phyloP scores from a whole-genome alignment of 2,113 vertebrate genomes.

The Patagioenas fasciata region DNA sequence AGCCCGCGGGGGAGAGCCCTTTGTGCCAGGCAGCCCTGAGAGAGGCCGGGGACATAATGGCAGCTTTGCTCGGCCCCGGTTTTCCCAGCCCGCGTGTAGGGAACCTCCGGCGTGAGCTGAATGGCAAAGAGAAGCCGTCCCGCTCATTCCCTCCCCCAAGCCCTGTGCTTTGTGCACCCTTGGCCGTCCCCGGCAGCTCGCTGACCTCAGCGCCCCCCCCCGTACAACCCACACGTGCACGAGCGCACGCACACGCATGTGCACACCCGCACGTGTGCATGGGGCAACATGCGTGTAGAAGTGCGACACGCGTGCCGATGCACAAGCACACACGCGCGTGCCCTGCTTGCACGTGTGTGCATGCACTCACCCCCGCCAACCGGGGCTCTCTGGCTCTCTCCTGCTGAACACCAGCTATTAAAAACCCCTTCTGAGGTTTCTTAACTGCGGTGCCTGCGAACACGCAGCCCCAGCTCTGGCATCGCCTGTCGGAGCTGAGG shows the following conservation, averaged over 20 bases:
- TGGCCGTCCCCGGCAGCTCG: background rate
- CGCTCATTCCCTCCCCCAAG: background rate
- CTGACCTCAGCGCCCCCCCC: background rate
- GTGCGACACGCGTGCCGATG: no score
- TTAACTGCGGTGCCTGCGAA: no score
- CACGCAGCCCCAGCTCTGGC: accelerated
- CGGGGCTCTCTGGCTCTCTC: accelerated
- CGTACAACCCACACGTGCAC: background rate
- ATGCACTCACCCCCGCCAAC: accelerated
- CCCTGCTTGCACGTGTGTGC: no score
- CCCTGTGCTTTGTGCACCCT: background rate
- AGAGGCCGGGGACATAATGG: constrained; percentile 38
- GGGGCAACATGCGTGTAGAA: no score
- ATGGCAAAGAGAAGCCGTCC: constrained; percentile 37
- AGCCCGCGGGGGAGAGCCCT: background rate
- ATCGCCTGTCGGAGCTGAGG: accelerated
- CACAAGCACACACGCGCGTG: no score
- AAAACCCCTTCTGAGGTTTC: background rate
- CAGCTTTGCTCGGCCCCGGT: background rate
- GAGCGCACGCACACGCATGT: accelerated
- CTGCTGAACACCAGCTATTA: background rate
- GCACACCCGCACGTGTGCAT: accelerated
- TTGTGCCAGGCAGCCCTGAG: constrained; percentile 36
- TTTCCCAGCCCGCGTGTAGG: background rate
- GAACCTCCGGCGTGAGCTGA: constrained; percentile 39